Conservation (phyloP, 2,888 invertebrate species). For the Dryomyza anilis region DNA sequence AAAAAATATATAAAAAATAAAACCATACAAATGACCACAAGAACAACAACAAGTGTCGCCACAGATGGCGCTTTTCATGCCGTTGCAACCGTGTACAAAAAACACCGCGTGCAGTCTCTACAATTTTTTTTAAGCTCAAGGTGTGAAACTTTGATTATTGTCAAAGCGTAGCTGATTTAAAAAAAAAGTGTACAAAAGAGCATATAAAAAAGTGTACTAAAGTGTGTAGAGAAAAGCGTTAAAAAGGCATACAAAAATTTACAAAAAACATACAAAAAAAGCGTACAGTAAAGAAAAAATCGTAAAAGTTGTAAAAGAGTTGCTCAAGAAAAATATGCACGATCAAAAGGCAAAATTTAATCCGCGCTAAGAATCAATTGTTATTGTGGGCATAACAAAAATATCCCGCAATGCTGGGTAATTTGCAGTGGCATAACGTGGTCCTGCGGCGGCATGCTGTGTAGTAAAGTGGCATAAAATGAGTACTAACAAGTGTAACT, state of each 20-base stretch:
- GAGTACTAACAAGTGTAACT: neutral
- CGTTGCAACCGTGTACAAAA: slow-evolving; percentile 25
- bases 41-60: slow-evolving; percentile 21
- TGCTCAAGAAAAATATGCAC: slow-evolving; percentile 9
- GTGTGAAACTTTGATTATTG: slow-evolving; percentile 56
- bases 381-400: slow-evolving; percentile 25
- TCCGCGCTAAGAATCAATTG: slow-evolving; percentile 31
- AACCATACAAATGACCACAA: slow-evolving; percentile 24
- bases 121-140: slow-evolving; percentile 48
- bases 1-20: neutral
- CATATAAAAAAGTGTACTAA: slow-evolving; percentile 4
- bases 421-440: slow-evolving; percentile 22
- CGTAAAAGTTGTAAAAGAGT: too few relatives aligned
- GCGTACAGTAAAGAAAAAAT: too few relatives aligned
- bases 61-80: slow-evolving; percentile 31
- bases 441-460: neutral
- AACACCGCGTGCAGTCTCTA: slow-evolving; percentile 38
- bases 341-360: slow-evolving; percentile 27
- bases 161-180: slow-evolving; percentile 32
- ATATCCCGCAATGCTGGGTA: slow-evolving; percentile 32
- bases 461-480: neutral
- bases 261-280: too few relatives aligned
- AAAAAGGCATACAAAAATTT: too few relatives aligned
- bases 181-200: neutral
- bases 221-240: too few relatives aligned